These are phyloP conservation scores for Chloroceryle amazona DNA, from an alignment of 2,797 vertebrate genomes.

Conservation along the genomic window DNA sequence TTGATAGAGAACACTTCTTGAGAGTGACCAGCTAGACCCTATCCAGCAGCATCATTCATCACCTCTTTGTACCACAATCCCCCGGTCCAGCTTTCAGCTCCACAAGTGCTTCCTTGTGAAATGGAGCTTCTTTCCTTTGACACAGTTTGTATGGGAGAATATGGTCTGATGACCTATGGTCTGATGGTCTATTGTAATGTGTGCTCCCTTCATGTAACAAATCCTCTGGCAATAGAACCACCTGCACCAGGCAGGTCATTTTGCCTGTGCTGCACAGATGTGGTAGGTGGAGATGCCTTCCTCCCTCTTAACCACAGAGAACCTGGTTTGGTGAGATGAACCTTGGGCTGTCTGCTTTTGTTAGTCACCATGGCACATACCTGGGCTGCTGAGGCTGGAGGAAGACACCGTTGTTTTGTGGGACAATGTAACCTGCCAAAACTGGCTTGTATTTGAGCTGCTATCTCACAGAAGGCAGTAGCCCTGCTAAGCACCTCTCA, in stretches of 20 bases:
- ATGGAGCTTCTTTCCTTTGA: background rate
- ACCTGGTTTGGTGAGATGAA: background rate
- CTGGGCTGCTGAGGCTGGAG: background rate
- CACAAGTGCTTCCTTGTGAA: background rate
- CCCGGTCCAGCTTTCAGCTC: background rate
- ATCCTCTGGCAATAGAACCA: background rate
- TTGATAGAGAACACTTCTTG: background rate
- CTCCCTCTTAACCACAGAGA: background rate
- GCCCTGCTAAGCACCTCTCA: background rate
- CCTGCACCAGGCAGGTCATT: background rate
- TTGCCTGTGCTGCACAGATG: background rate
- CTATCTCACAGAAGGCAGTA: background rate
- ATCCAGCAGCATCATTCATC: background rate
- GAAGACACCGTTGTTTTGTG: fast-evolving
- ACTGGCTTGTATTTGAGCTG: background rate
- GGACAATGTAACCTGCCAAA: fast-evolving
- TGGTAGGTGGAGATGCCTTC: background rate
- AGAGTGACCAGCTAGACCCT: fast-evolving
- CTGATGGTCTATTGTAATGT: fast-evolving
- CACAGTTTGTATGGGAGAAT: background rate
- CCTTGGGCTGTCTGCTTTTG: background rate
- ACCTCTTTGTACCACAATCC: background rate
- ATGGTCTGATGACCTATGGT: too few relatives aligned
- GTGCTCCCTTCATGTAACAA: fast-evolving
- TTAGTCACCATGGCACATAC: background rate